Conservation (phyloP, 2,888 invertebrate genomes). For the Monopis laevigella region DNA sequence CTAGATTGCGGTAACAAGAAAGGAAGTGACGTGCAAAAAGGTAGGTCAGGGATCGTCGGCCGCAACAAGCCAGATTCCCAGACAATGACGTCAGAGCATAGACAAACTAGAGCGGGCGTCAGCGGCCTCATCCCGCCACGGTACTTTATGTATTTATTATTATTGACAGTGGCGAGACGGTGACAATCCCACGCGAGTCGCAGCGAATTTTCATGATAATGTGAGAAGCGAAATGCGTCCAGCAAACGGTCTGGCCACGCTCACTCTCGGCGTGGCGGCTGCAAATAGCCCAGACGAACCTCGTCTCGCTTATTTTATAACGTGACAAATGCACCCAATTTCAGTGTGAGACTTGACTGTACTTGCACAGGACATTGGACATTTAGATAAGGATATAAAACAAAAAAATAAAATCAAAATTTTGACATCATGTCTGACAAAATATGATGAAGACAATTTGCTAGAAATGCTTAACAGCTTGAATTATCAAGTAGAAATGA, state of each 20-base stretch:
- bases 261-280: constrained; percentile 31
- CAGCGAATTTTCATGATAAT: constrained; percentile 39
- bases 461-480: no score
- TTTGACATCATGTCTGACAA: no score
- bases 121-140: constrained; percentile 52
- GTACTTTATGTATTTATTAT: constrained; percentile 61
- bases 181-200: constrained; percentile 55
- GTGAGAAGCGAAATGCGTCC: constrained; percentile 25
- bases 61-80: constrained; percentile 52
- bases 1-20: neutral
- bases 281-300: constrained; percentile 27
- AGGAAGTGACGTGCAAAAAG: constrained; percentile 25
- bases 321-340: no score
- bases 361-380: no score
- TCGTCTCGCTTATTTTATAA: neutral
- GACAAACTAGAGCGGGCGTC: constrained; percentile 62
- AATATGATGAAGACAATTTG: no score
- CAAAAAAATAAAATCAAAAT: no score
- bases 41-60: constrained; percentile 54
- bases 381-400: no score
- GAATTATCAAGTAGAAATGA: no score
- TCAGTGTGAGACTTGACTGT: no score
- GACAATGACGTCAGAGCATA: constrained; percentile 59
- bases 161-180: constrained; percentile 61
- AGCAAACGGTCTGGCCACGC: constrained; percentile 24